These are phyloP conservation scores for Sciurus carolinensis DNA, from an alignment of 2,797 vertebrate genomes.

Conservation along the genomic window DNA sequence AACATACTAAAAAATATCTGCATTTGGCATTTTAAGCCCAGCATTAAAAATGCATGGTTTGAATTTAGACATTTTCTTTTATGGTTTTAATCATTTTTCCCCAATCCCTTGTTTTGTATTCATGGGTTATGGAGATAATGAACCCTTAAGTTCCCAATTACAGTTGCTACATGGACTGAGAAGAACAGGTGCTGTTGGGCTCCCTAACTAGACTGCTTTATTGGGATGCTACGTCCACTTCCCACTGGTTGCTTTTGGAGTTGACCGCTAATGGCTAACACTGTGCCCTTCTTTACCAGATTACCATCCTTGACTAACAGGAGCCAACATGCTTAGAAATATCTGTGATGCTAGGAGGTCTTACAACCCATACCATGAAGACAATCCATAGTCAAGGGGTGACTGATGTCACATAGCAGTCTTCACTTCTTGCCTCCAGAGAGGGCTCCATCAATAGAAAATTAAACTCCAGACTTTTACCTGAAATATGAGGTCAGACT, in stretches of 20 bases:
- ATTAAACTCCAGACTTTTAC: background rate
- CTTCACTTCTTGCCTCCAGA: background rate
- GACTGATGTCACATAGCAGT: background rate
- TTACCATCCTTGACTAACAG: background rate
- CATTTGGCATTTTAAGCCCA: background rate
- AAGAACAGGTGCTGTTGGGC: background rate
- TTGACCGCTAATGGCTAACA: background rate
- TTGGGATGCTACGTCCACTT: fast-evolving
- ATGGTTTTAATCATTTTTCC: background rate
- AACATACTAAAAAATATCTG: background rate
- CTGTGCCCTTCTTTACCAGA: background rate
- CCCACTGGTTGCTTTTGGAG: background rate
- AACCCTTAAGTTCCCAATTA: background rate
- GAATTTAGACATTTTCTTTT: background rate
- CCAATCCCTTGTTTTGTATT: background rate
- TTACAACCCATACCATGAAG: too few species aligned
- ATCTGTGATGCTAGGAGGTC: background rate
- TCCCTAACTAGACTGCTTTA: background rate
- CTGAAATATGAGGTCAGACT: background rate
- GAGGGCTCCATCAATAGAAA: background rate
- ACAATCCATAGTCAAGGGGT: background rate
- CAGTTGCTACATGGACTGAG: background rate
- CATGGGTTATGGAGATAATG: background rate
- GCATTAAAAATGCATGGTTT: background rate
- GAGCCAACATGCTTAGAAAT: background rate